Evolutionary conservation across 1,140 invertebrate species (phyloP), one percentile per base, ranked within the genome.

Genomic region (Drosophila tropicalis): DNA sequence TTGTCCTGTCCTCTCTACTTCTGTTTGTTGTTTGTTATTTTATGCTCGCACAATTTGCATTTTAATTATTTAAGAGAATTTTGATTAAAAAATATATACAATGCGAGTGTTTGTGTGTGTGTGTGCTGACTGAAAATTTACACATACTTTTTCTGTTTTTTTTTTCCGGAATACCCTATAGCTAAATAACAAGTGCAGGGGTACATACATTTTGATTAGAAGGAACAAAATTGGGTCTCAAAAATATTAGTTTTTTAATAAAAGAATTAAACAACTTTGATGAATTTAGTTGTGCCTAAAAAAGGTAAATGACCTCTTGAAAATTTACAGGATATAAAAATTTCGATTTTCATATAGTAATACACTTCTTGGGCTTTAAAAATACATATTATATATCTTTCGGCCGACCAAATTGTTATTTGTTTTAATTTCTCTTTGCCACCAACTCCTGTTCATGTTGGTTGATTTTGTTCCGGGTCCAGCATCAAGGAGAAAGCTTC

Each of bases 11-110:
- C 41, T 51, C 58, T 82, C 67, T 68, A 72, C 72, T 76, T 81
- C 69, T 73, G 63, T 78, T 76, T 82, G 78, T 83, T 90, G 79
- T 78, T 90, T 80, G 41, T 79, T 72, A 67, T 83, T 90, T 85
- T 85, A 77, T 82, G 76, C 76, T 77, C 86, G 68, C 87, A 83
- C 87, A 90, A 90, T 90, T 90, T 90, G 82, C 86, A 90, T 90
- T 90, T 90, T 90, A 90, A 90, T 90, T 90, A 90, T 90, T 90
- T 90, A 90, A 90, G 86, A 90, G 82, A 90, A 90, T 90, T 90
- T 90, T 90, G 86, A 90, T 90, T 90, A 90, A 90, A 90, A 90
- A 84, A 86, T 81, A 86, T 75, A 76, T 61, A 67, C 54, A 51
- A 68, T 63, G 39, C 6, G 19, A 9, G 39, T 5, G 32, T 5